Evolutionary conservation across 2,113 vertebrate species (phyloP), one percentile per base, ranked within the genome.

Genomic region (Hystrix cristata): DNA sequence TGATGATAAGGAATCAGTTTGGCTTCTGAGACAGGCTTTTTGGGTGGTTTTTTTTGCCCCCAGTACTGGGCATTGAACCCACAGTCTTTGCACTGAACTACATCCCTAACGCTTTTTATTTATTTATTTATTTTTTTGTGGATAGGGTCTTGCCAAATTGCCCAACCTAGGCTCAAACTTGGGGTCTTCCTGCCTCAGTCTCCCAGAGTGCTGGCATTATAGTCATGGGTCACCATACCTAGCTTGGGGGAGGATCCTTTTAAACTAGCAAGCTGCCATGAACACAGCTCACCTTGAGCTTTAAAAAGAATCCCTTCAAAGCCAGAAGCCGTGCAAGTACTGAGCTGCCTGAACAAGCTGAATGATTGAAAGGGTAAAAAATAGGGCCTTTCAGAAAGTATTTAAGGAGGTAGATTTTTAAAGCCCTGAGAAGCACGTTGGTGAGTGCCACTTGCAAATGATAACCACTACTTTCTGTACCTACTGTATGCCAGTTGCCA

Each of bases 291-390:
- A 46, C 31, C 53, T 79, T n/a, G 14, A 83, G 29, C n/a, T 48
- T 83, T 48, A 46, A 43, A 94, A 95, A 80, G 57, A 60, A 81
- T 74, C 51, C 31, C 67, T 90, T 91, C 14, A 59, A 16, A 60
- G 48, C 16, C n/a, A 29, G 38, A 87, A 74, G 15, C 9, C 38
- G 13, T 18, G n/a, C 0, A 10, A 43, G 71, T 16, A 18, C 31
- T 9, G 46, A 83, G 65, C 85, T 72, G 1, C 57, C 85, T 62
- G 74, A 64, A 72, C 4, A 43, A 60, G 29, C 48, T 18, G 29
- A 92, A 25, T 34, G 48, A 65, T 72, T 31, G 34, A 95, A 79
- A 31, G 69, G 18, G 25, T 8, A 13, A 53, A 84, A 92, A 85
- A 38, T 43, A 51, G 95, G 46, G 34, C 48, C 83, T 92, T 69